Evolutionary conservation across 2,888 invertebrate genomes (phyloP), one percentile per base, ranked within the genome.

Genomic region (Eudasyphora cyanicolor): DNA sequence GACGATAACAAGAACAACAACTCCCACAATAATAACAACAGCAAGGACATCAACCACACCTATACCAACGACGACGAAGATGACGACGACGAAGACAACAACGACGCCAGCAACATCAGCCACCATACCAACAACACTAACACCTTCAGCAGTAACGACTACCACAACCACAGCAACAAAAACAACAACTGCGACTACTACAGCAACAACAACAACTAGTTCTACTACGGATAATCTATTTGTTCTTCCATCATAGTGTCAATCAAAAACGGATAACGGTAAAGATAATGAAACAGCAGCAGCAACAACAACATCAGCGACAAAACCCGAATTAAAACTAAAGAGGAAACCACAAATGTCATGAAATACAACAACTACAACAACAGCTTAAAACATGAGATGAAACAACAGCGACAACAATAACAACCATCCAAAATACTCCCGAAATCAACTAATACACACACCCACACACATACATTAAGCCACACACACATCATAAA

Each of bases 181-280:
- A 27, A 49, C 38, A 70, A 76, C 17, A 62, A n/a, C 69, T 70
- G 75, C 69, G 35, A 57, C 78, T 42, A 76, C 82, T 45, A 45
- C 81, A 38, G 51, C 80, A 67, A 76, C 75, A 8, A 60, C 80
- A 67, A 76, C 75, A 8, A 79, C 69, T 62, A 84, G 76, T 79
- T 78, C 80, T 78, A 80, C 79, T 82, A 84, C 89, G 91, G 92
- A 92, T 91, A 91, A 91, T 91, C 91, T 90, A 89, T 91, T 92
- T 92, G 92, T 91, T 92, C 92, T 92, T 92, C 92, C 92, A 91
- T 89, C 91, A 91, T 90, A 91, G 92, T 92, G 92, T 92, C 92
- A 91, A 92, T 91, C 90, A 89, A 88, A 88, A 86, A 51, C n/a
- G n/a, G n/a, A n/a, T n/a, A n/a, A 42, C 76, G 80, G 85, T 86